These are phyloP conservation scores for Idaea dimidiata DNA, from an alignment of 2,888 invertebrate species.

Conservation along the genomic window DNA sequence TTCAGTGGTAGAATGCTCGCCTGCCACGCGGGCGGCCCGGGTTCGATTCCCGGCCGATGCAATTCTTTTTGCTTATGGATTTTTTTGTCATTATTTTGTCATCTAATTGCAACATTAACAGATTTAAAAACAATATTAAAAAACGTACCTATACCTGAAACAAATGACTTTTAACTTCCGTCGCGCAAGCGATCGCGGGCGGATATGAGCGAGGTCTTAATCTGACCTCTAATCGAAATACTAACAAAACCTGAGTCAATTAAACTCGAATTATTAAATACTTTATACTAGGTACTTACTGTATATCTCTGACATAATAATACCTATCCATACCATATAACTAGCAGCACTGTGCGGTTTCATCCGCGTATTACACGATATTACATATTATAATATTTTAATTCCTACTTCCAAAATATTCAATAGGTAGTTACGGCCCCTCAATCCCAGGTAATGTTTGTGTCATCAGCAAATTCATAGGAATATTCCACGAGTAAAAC, in stretches of 20 bases:
- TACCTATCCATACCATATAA: too few relatives aligned
- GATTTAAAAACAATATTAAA: background rate
- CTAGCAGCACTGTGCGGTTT: too few relatives aligned
- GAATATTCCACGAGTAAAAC: too few relatives aligned
- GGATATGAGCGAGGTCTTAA: background rate
- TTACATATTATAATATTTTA: too few relatives aligned
- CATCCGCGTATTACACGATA: too few relatives aligned
- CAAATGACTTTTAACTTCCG: background rate
- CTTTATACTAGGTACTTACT: constrained; percentile 3
- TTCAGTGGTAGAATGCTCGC: constrained; percentile 80
- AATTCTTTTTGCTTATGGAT: constrained; percentile 37
- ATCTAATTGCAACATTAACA: background rate
- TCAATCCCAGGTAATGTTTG: too few relatives aligned
- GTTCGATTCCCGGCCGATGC: constrained; percentile 82
- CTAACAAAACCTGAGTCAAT: constrained; percentile 3
- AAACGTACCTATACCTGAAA: background rate
- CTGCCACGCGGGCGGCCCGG: constrained; percentile 82
- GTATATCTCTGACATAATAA: too few relatives aligned
- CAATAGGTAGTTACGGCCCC: too few relatives aligned
- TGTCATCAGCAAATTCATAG: too few relatives aligned
- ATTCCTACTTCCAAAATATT: too few relatives aligned
- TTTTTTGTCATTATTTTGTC: background rate
- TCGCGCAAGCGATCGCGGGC: background rate
- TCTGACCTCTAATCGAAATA: constrained; percentile 24
- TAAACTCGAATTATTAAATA: constrained; percentile 7